Percentiles rank a stretch among this genome's conserved stretches.
Conservation (phyloP, 53 echinoderm and acorn worm species). For the Echinarachnius parma region DNA sequence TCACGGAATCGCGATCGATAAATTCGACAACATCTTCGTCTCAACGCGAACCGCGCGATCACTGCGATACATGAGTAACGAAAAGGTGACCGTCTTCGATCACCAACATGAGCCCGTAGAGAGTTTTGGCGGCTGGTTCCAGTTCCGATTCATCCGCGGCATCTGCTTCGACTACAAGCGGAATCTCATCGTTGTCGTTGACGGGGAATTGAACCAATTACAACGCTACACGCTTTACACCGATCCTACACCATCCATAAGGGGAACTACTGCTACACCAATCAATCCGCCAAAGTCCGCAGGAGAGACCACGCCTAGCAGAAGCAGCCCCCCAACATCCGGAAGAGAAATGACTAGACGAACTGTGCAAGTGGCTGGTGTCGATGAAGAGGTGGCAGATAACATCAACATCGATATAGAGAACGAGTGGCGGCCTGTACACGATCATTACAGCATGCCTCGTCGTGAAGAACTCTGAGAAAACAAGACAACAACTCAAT, state of each 20-base stretch:
- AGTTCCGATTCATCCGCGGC: slow-evolving; percentile 21
- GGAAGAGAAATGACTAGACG: no score
- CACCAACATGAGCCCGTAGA: neutral
- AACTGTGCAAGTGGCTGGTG: no score
- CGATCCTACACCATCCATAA: neutral
- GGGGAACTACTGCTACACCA: no score
- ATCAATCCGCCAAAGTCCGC: no score
- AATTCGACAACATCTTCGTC: slow-evolving; percentile 28
- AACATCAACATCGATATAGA: no score
- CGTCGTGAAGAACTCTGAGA: no score
- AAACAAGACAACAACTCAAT: no score
- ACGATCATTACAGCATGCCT: no score
- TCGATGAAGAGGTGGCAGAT: no score
- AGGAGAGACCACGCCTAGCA: no score
- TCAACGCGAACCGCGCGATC: slow-evolving; percentile 6
- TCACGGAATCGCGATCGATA: slow-evolving; percentile 17
- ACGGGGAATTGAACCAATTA: slow-evolving; percentile 17
- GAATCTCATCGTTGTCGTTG: slow-evolving; percentile 18
- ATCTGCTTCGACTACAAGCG: slow-evolving; percentile 15
- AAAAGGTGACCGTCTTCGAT: slow-evolving; percentile 19
- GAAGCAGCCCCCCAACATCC: no score
- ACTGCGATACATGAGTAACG: slow-evolving; percentile 7
- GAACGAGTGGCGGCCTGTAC: no score
- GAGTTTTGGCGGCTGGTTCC: neutral
- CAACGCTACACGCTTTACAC: slow-evolving; percentile 17